A percentile compares a stretch with the other conserved stretches of the same genome.
Evolutionary conservation across 2,113 vertebrate species (phyloP).

Genomic region (Urocitellus parryii): DNA sequence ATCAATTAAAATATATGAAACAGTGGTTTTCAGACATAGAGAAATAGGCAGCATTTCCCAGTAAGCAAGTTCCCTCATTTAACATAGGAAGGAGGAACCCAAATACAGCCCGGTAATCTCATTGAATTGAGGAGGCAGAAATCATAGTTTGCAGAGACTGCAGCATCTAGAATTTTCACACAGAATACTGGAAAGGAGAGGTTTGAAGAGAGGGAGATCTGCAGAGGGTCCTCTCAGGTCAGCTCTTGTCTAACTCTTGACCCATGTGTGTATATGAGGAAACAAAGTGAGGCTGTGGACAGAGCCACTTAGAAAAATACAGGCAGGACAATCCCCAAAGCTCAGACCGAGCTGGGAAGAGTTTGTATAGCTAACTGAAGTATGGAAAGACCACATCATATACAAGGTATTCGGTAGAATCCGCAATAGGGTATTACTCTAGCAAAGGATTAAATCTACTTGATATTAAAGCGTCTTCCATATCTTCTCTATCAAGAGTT

Average conservation of each 20-base stretch:
- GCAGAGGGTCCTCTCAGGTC: not conserved
- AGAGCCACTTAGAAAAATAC: not conserved
- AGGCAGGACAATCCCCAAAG: not conserved
- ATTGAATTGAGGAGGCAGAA: not conserved
- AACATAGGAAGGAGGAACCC: not conserved
- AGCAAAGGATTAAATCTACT: not conserved
- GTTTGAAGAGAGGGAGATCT: not conserved
- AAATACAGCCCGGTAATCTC: not conserved
- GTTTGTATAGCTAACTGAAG: not conserved
- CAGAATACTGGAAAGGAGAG: not conserved
- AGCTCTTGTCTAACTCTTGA: not conserved
- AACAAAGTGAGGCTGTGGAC: not conserved
- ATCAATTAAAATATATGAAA: not conserved
- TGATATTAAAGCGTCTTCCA: not conserved
- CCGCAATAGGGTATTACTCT: not conserved
- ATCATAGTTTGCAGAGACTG: not conserved
- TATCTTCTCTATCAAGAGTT: not conserved
- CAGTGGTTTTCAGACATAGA: not conserved
- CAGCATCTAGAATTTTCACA: not conserved
- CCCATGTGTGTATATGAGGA: not conserved
- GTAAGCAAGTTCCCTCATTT: not conserved
- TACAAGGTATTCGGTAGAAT: not conserved
- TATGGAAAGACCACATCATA: not conserved
- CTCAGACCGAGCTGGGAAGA: not conserved
- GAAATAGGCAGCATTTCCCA: not conserved